phyloP scores from a whole-genome alignment of 2,888 invertebrate genomes.

The Sipunculus nudus region DNA sequence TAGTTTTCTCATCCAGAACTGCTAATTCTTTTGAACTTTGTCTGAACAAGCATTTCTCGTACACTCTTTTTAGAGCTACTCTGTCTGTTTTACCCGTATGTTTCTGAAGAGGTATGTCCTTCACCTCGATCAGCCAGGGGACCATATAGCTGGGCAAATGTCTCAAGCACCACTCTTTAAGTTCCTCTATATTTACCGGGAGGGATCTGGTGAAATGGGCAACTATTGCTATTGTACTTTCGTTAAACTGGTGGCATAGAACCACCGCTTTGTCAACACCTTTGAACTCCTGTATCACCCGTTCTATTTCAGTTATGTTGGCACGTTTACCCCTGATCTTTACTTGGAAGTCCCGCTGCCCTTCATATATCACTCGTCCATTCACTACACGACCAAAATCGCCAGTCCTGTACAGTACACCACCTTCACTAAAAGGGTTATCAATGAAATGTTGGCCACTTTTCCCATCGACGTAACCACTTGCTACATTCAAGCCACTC shows the following conservation, averaged over 20 bases:
- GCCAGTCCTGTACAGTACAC: slow-evolving; percentile 81
- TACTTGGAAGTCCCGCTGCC: slow-evolving; percentile 68
- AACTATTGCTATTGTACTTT: slow-evolving; percentile 26
- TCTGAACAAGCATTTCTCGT: slow-evolving; percentile 22
- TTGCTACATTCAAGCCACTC: slow-evolving; percentile 80
- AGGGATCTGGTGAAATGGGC: slow-evolving; percentile 23
- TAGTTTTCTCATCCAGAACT: slow-evolving; percentile 21
- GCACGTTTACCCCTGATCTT: slow-evolving; percentile 70
- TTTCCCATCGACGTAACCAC: slow-evolving; percentile 76
- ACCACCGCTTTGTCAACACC: slow-evolving; percentile 81
- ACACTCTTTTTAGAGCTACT: slow-evolving; percentile 71
- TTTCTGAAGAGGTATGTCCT: slow-evolving; percentile 77
- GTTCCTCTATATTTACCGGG: background rate
- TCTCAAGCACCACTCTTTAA: slow-evolving; percentile 17
- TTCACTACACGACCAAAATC: slow-evolving; percentile 81
- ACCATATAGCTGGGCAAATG: slow-evolving; percentile 80
- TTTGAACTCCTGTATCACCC: slow-evolving; percentile 14
- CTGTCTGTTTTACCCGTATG: slow-evolving; percentile 90
- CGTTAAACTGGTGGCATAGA: slow-evolving; percentile 75
- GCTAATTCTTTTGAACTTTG: slow-evolving; percentile 26
- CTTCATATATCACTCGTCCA: slow-evolving; percentile 75
- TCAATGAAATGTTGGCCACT: slow-evolving; percentile 51
- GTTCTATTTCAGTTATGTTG: slow-evolving; percentile 82
- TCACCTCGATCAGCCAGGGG: slow-evolving; percentile 71
- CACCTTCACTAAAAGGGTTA: slow-evolving; percentile 72